phyloP scores from a whole-genome alignment of 2,113 vertebrate species.

The Oreochromis spilurus region DNA sequence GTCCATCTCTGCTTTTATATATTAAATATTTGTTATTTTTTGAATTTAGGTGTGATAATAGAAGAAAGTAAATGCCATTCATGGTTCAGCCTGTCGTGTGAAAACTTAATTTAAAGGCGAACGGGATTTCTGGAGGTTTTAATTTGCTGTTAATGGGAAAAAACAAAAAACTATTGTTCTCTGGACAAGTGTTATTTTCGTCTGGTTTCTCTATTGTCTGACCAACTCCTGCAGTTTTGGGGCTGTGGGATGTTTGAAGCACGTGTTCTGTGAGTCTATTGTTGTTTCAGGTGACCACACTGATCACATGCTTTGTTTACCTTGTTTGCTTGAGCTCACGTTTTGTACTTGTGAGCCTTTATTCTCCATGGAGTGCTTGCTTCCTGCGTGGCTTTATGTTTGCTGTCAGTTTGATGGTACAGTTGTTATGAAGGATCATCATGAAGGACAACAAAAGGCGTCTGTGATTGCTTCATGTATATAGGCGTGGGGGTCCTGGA shows the following conservation, averaged over 20 bases:
- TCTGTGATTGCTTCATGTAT: background rate
- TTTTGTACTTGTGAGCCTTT: background rate
- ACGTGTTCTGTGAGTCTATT: background rate
- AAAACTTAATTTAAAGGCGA: background rate
- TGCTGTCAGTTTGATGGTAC: constrained; percentile 12
- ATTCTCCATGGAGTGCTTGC: background rate
- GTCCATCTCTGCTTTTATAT: background rate
- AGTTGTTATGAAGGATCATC: background rate
- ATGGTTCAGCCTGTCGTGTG: background rate
- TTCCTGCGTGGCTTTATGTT: background rate
- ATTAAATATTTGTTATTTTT: background rate
- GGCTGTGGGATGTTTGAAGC: background rate
- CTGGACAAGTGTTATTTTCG: constrained; percentile 3
- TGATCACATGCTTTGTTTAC: background rate
- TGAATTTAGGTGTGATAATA: background rate
- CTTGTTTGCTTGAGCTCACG: background rate
- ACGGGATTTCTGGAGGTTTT: background rate
- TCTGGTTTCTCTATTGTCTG: constrained; percentile 35
- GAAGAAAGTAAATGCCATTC: background rate
- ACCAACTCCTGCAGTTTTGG: constrained; percentile 11
- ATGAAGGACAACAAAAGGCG: background rate
- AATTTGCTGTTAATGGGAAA: background rate
- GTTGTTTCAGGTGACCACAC: background rate
- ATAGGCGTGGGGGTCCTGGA: background rate
- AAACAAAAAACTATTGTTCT: constrained; percentile 44